A percentile compares a stretch with the other conserved stretches of the same genome.
Evolutionary conservation across 2,888 invertebrate genomes (phyloP).

Genomic region (Biston stratarius): DNA sequence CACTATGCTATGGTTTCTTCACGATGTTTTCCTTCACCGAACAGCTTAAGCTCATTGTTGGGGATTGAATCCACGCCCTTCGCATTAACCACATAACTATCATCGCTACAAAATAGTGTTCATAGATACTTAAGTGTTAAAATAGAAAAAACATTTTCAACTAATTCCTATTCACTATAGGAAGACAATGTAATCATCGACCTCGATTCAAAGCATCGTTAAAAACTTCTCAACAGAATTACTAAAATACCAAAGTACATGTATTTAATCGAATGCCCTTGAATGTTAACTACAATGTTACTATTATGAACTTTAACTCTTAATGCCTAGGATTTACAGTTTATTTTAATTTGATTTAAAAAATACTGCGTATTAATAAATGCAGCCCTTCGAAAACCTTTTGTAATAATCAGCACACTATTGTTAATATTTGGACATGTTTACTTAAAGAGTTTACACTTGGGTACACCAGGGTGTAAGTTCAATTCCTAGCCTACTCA

Average conservation of each 20-base stretch:
- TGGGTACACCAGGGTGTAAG: too few species aligned
- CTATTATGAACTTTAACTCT: slow-evolving; percentile 1
- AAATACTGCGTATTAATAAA: background rate
- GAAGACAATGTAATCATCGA: background rate
- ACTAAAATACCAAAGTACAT: background rate
- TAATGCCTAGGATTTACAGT: background rate
- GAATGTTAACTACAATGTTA: background rate
- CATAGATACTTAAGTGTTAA: too few species aligned
- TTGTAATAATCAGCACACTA: background rate
- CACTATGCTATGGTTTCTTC: too few species aligned
- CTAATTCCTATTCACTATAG: background rate
- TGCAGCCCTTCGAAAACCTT: background rate
- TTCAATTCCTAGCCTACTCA: too few species aligned
- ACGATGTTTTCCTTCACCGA: too few species aligned
- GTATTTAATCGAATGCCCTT: background rate
- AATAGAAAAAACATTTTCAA: background rate
- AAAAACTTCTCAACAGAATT: background rate
- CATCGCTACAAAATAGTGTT: too few species aligned
- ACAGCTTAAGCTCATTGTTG: too few species aligned
- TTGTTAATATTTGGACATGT: slow-evolving; percentile 1
- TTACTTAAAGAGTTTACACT: background rate
- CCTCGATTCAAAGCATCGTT: background rate
- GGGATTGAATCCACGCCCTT: too few species aligned
- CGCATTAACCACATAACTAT: too few species aligned
- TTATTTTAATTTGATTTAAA: background rate